Evolutionary conservation across 2,888 invertebrate species (phyloP).

Genomic region (Lottia gigantea): DNA sequence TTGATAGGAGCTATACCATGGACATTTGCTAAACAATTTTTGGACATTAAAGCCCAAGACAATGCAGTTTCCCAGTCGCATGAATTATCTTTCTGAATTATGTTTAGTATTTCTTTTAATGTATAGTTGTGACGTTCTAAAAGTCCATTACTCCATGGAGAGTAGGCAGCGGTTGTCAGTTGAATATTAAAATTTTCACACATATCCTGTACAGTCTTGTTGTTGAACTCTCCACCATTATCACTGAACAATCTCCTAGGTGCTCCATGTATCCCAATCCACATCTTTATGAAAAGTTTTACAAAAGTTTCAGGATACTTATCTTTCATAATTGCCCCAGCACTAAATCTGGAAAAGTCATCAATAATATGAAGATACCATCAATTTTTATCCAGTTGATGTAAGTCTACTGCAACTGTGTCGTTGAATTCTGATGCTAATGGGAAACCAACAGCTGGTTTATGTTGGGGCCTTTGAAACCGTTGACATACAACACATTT

Average conservation of each 20-base stretch:
- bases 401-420: constrained; percentile 23
- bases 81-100: constrained; percentile 20
- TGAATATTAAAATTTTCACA: constrained; percentile 28
- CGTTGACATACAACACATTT: background rate
- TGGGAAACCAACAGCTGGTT: constrained; percentile 24
- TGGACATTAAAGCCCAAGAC: constrained; percentile 19
- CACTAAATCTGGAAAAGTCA: constrained; percentile 27
- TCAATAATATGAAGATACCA: constrained; percentile 30
- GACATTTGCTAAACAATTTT: constrained; percentile 14
- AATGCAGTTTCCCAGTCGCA: constrained; percentile 27
- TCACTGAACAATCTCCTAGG: constrained; percentile 24
- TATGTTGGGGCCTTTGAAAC: constrained; percentile 1
- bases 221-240: constrained; percentile 28
- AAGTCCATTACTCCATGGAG: constrained; percentile 18
- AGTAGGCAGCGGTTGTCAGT: constrained; percentile 19
- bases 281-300: constrained; percentile 20
- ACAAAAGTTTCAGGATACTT: constrained; percentile 22
- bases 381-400: constrained; percentile 18
- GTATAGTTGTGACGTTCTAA: constrained; percentile 20
- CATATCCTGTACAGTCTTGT: constrained; percentile 23
- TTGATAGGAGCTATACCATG: constrained; percentile 22
- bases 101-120: constrained; percentile 23
- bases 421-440: constrained; percentile 23
- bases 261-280: constrained; percentile 24
- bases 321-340: constrained; percentile 21